Evolutionary conservation across 2,888 invertebrate species (phyloP).

Genomic region (Thalpophila matura): DNA sequence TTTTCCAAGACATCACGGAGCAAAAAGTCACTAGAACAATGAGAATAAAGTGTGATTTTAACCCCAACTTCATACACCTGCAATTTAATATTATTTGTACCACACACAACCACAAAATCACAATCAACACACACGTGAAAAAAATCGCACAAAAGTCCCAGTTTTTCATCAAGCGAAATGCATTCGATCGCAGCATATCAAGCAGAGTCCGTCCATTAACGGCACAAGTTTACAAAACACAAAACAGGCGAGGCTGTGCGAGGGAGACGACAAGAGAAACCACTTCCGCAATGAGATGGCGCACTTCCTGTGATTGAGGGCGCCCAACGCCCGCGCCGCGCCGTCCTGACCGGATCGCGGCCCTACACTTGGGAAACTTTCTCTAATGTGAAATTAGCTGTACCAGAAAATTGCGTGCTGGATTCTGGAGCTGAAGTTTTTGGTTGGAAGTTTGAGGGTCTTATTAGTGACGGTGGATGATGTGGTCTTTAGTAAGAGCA

Average conservation of each 20-base stretch:
- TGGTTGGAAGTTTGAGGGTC: slow-evolving; percentile 31
- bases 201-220: slow-evolving; percentile 81
- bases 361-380: slow-evolving; percentile 61
- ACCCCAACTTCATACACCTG: not conserved
- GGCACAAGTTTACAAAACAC: slow-evolving; percentile 82
- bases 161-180: slow-evolving; percentile 80
- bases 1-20: too few species aligned
- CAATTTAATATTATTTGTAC: not conserved
- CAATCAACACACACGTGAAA: slow-evolving; percentile 12
- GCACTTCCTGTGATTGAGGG: slow-evolving; percentile 91
- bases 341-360: slow-evolving; percentile 62
- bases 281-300: slow-evolving; percentile 91
- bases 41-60: not conserved
- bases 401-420: slow-evolving; percentile 60
- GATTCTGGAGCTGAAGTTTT: slow-evolving; percentile 32
- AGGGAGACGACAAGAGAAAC: slow-evolving; percentile 86
- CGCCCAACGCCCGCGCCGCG: slow-evolving; percentile 66
- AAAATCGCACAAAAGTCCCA: slow-evolving; percentile 28
- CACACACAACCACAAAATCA: not conserved
- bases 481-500: slow-evolving; percentile 10
- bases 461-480: slow-evolving; percentile 22
- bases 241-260: slow-evolving; percentile 70
- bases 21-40: not conserved
- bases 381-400: slow-evolving; percentile 66
- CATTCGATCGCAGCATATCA: slow-evolving; percentile 81